phyloP scores from a whole-genome alignment of 2,797 vertebrate genomes.

The Momotus momota region DNA sequence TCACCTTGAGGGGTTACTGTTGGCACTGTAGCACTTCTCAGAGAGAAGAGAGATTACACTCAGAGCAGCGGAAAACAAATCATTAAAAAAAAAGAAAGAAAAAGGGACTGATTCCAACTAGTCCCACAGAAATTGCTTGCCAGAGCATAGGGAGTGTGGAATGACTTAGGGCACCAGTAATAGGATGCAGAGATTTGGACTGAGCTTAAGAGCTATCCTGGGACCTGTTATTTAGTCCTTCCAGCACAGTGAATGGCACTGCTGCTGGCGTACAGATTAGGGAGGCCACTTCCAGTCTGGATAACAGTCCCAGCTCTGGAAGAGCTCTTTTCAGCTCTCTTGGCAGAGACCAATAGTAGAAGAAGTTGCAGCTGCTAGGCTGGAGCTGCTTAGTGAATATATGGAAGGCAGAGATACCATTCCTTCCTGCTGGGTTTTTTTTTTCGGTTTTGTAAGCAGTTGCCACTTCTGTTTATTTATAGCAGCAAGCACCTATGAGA shows the following conservation, averaged over 20 bases:
- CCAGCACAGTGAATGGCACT: neutral
- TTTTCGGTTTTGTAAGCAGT: neutral
- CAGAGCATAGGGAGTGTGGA: neutral
- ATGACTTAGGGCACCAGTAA: neutral
- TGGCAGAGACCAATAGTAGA: slow-evolving; percentile 4
- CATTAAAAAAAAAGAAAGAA: neutral
- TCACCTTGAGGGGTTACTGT: neutral
- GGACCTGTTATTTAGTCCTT: neutral
- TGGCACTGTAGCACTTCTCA: neutral
- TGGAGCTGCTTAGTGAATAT: neutral
- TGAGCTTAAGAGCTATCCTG: neutral
- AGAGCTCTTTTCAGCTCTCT: neutral
- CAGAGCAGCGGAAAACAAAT: neutral
- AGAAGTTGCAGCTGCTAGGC: slow-evolving; percentile 5
- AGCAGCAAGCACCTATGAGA: neutral
- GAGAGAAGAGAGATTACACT: neutral
- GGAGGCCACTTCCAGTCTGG: neutral
- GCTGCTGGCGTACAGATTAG: neutral
- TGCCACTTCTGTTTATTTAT: neutral
- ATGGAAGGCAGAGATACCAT: neutral
- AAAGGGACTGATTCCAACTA: neutral
- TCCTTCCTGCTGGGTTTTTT: neutral
- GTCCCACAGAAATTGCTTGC: neutral
- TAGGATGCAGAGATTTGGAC: neutral
- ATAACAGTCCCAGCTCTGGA: neutral